phyloP scores from a whole-genome alignment of 2,888 invertebrate species.

The Serripes groenlandicus region DNA sequence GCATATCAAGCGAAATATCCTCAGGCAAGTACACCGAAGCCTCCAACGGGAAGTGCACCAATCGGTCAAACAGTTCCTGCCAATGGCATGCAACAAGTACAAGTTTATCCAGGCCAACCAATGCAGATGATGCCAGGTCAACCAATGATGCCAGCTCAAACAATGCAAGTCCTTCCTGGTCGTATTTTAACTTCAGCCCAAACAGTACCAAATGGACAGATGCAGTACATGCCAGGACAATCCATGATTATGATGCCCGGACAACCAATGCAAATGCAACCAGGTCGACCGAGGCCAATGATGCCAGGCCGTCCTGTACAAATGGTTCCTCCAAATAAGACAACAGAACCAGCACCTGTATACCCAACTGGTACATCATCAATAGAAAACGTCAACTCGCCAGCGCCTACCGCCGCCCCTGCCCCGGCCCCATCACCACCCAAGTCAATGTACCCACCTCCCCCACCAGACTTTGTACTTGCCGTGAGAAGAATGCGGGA shows the following conservation, averaged over 20 bases:
- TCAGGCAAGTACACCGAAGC: not conserved
- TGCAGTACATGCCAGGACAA: not conserved
- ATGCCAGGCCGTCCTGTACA: not conserved
- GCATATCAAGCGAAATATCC: not conserved
- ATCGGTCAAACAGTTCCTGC: not conserved
- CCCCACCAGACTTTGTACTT: not conserved
- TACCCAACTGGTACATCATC: not conserved
- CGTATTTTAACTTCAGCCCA: conserved; percentile 4
- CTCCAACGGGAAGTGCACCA: not conserved
- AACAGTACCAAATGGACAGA: not conserved
- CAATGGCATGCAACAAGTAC: not conserved
- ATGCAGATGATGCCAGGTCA: conserved; percentile 2
- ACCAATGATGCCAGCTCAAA: not conserved
- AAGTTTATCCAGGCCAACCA: not conserved
- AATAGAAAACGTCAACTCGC: not conserved
- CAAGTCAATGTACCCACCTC: not conserved
- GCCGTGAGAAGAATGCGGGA: not conserved
- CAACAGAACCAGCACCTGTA: not conserved
- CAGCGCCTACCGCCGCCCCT: not conserved
- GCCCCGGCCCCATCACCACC: not conserved
- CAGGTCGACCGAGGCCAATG: not conserved
- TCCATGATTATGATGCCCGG: not conserved
- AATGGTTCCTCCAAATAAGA: not conserved
- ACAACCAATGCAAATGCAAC: not conserved
- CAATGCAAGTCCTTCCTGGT: conserved; percentile 9